These are phyloP conservation scores for Cataglyphis hispanica DNA, from an alignment of 1,140 invertebrate genomes.

Conservation along the genomic window DNA sequence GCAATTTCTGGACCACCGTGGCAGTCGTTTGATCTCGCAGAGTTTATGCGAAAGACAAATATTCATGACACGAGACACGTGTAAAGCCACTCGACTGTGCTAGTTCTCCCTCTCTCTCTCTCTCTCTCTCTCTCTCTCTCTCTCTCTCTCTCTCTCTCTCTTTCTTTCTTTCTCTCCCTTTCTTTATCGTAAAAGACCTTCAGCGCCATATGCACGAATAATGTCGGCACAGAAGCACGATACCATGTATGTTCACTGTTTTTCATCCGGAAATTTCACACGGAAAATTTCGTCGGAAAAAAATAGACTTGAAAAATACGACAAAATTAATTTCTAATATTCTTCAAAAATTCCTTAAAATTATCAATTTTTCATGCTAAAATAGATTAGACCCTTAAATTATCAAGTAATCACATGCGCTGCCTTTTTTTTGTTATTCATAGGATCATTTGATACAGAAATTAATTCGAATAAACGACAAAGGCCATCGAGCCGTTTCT, in stretches of 20 bases:
- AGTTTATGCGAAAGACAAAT: conserved; percentile 73
- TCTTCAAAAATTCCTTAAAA: too few relatives aligned
- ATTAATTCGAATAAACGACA: background rate
- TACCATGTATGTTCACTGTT: conserved; percentile 9
- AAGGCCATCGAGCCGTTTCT: background rate
- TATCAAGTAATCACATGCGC: background rate
- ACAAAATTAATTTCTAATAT: too few relatives aligned
- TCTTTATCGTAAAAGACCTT: conserved; percentile 33
- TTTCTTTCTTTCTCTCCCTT: background rate
- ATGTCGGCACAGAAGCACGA: background rate
- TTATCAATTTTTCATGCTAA: too few relatives aligned
- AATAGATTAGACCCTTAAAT: too few relatives aligned
- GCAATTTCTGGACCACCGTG: conserved; percentile 69
- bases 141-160: background rate
- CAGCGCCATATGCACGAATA: conserved; percentile 56
- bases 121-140: background rate
- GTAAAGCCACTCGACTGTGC: background rate
- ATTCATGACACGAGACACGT: conserved; percentile 63
- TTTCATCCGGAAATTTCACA: conserved; percentile 16
- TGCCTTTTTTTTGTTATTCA: background rate
- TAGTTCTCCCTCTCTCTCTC: background rate
- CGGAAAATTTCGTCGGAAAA: conserved; percentile 10
- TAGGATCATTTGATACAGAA: background rate
- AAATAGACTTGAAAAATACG: background rate
- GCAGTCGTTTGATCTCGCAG: conserved; percentile 68